A percentile compares a stretch with the other conserved stretches of the same genome.
Evolutionary conservation across 1,140 invertebrate genomes (phyloP).

Genomic region (Nylanderia fulva): DNA sequence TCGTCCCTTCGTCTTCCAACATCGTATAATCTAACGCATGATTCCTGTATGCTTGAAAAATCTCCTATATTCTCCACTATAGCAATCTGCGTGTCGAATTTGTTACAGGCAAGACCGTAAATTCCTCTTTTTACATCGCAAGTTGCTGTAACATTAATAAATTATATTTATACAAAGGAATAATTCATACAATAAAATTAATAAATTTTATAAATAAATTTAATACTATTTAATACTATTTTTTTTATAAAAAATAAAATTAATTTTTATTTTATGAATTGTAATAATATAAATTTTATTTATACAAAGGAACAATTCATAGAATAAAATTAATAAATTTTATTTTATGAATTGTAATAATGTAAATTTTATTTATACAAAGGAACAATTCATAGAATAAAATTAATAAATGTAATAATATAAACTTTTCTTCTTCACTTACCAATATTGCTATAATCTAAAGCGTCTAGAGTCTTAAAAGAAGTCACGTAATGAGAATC

Average conservation of each 20-base stretch:
- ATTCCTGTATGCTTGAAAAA: constrained; percentile 92
- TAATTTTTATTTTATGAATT: too few relatives aligned
- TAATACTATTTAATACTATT: too few relatives aligned
- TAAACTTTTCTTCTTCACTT: constrained; percentile 68
- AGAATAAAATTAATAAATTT: too few relatives aligned
- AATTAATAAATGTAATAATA: constrained; percentile 5
- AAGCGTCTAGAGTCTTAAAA: constrained; percentile 97
- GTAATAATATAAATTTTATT: too few relatives aligned
- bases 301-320: too few relatives aligned
- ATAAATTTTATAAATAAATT: too few relatives aligned
- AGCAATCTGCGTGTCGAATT: constrained; percentile 92
- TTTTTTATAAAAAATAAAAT: too few relatives aligned
- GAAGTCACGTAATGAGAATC: constrained; percentile 92
- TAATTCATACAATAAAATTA: too few relatives aligned
- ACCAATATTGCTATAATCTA: constrained; percentile 97
- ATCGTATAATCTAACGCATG: constrained; percentile 93
- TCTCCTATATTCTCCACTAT: constrained; percentile 93
- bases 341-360: too few relatives aligned
- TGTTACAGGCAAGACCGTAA: constrained; percentile 91
- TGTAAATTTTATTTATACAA: too few relatives aligned
- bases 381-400: constrained; percentile 8
- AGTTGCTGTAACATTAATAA: constrained; percentile 89
- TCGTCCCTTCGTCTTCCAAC: constrained; percentile 91
- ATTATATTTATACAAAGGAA: constrained; percentile 28
- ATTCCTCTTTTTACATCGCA: constrained; percentile 95